A percentile compares a stretch with the other conserved stretches of the same genome.
Evolutionary conservation across 2,113 vertebrate species (phyloP).

Genomic region (Phainopepla nitens): DNA sequence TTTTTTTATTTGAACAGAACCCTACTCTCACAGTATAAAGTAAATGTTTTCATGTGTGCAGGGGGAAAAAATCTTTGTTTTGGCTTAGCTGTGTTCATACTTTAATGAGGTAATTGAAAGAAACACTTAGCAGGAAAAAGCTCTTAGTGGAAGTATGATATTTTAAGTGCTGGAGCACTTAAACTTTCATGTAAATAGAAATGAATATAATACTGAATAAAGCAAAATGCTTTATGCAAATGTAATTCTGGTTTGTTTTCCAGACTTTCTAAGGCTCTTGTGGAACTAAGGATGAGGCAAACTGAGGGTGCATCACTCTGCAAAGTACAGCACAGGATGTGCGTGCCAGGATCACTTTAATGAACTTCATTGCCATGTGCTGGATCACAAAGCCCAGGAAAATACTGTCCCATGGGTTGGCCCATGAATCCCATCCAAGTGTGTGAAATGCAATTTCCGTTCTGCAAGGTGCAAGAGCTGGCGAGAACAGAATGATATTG

Average conservation of each 20-base stretch:
- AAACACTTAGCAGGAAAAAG: neutral
- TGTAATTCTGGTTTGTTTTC: neutral
- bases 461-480: neutral
- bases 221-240: neutral
- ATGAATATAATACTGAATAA: neutral
- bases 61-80: neutral
- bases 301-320: neutral
- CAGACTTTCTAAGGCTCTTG: neutral
- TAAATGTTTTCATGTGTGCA: neutral
- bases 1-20: neutral
- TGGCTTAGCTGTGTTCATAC: neutral
- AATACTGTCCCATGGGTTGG: accelerated
- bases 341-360: neutral
- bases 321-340: neutral
- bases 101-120: neutral
- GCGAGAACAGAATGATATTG: neutral
- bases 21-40: neutral
- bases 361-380: neutral
- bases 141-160: neutral
- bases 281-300: neutral
- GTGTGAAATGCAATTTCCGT: neutral
- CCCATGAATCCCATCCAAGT: accelerated
- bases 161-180: neutral
- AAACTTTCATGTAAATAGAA: neutral
- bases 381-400: neutral